Percentiles rank a stretch among this genome's conserved stretches.
phyloP scores from a whole-genome alignment of 1,140 invertebrate species.

The Bacillus rossius region DNA sequence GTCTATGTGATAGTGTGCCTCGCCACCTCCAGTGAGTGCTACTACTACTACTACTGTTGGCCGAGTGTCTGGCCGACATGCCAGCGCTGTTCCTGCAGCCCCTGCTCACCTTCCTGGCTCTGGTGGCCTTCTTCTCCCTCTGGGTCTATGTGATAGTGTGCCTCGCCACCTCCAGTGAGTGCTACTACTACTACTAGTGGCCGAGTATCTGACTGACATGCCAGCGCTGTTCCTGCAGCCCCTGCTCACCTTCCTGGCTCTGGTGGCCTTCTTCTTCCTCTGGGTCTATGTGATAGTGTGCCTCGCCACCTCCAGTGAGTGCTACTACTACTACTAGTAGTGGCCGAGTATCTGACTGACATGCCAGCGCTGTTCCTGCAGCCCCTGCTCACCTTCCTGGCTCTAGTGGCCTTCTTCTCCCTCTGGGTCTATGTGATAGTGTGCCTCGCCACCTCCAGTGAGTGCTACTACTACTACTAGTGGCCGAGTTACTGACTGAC shows the following conservation, averaged over 20 bases:
- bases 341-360: no score
- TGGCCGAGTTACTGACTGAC: no score
- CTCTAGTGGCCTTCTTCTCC: conserved; percentile 69
- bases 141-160: conserved; percentile 76
- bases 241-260: conserved; percentile 72
- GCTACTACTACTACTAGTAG: no score
- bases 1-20: conserved; percentile 66
- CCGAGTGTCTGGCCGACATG: no score
- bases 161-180: conserved; percentile 65
- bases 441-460: conserved; percentile 63
- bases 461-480: no score
- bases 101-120: conserved; percentile 72
- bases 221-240: conserved; percentile 86
- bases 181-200: no score
- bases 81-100: conserved; percentile 86
- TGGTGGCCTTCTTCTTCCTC: conserved; percentile 74
- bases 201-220: no score
- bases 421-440: conserved; percentile 81
- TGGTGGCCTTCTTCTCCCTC: conserved; percentile 74
- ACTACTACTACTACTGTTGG: no score
- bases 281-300: conserved; percentile 76
- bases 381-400: conserved; percentile 78
- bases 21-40: conserved; percentile 64
- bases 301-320: conserved; percentile 65
- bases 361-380: conserved; percentile 84